These are phyloP conservation scores for Drosophila subobscura DNA, from an alignment of 1,140 invertebrate genomes.

Conservation along the genomic window DNA sequence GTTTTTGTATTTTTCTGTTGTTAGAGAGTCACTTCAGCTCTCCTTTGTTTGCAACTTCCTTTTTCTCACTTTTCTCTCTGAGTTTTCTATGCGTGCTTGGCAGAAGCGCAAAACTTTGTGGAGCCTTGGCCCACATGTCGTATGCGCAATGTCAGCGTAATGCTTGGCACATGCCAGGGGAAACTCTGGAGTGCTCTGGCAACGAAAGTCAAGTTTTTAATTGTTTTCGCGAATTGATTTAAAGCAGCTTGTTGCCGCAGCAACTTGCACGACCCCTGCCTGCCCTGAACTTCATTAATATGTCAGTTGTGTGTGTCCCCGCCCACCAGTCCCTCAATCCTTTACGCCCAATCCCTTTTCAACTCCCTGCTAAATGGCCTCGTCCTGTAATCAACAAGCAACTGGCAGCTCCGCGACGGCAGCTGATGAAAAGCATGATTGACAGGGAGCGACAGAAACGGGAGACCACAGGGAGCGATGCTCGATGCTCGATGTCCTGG, in stretches of 20 bases:
- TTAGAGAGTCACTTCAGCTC: constrained; percentile 6
- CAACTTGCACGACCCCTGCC: constrained; percentile 39
- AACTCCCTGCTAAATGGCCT: constrained; percentile 55
- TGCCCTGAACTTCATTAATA: constrained; percentile 65
- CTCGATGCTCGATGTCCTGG: constrained; percentile 1
- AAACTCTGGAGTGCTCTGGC: not conserved
- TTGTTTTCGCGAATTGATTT: constrained; percentile 76
- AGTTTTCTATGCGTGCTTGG: not conserved
- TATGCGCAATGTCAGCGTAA: constrained; percentile 53
- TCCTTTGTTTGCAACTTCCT: constrained; percentile 6
- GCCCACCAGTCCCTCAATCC: too few species aligned
- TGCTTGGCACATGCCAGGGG: not conserved
- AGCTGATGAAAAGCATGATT: constrained; percentile 53
- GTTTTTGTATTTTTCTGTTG: constrained; percentile 41
- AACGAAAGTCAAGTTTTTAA: constrained; percentile 72
- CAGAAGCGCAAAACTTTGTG: constrained; percentile 32
- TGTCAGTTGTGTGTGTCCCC: constrained; percentile 33
- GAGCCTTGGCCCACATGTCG: constrained; percentile 43
- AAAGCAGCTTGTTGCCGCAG: constrained; percentile 54
- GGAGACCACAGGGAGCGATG: constrained; percentile 1
- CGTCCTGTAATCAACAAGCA: constrained; percentile 49
- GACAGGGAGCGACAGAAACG: constrained; percentile 14
- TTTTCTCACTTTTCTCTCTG: not conserved
- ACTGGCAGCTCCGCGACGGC: constrained; percentile 31
- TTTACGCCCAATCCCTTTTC: too few species aligned